Conservation (phyloP, 2,113 vertebrate genomes). For the Equus quagga region DNA sequence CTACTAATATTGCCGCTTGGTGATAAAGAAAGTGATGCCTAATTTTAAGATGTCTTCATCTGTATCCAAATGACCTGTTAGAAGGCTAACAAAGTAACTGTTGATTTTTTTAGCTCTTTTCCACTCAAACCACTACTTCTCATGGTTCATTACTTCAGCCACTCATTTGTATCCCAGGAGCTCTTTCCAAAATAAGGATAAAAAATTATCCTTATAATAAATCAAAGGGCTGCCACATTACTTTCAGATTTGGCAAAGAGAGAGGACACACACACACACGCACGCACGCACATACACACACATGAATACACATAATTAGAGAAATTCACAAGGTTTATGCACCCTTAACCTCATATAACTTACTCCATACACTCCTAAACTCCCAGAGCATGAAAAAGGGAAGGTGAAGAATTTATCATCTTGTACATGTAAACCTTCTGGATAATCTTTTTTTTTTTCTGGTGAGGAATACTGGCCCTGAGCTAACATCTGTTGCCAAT, state of each 20-base stretch:
- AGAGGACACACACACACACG: neutral
- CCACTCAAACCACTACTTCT: conserved; percentile 37
- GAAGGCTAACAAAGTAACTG: neutral
- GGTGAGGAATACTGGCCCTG: no score
- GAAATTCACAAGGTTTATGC: neutral
- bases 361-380: neutral
- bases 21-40: neutral
- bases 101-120: neutral
- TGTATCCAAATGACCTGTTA: neutral
- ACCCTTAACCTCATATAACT: neutral
- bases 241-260: neutral
- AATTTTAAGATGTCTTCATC: neutral
- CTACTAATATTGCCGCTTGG: neutral
- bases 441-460: neutral
- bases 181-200: conserved; percentile 27
- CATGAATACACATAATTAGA: neutral
- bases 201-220: neutral
- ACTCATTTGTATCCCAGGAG: neutral
- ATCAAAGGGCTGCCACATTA: neutral
- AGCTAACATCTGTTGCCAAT: no score
- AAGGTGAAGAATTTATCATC: neutral
- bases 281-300: neutral
- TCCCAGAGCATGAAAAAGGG: neutral
- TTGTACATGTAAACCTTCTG: neutral
- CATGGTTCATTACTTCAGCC: neutral